A percentile compares a stretch with the other conserved stretches of the same genome.
Evolutionary conservation across 2,888 invertebrate genomes (phyloP).

Genomic region (Drosophila tanythrix): DNA sequence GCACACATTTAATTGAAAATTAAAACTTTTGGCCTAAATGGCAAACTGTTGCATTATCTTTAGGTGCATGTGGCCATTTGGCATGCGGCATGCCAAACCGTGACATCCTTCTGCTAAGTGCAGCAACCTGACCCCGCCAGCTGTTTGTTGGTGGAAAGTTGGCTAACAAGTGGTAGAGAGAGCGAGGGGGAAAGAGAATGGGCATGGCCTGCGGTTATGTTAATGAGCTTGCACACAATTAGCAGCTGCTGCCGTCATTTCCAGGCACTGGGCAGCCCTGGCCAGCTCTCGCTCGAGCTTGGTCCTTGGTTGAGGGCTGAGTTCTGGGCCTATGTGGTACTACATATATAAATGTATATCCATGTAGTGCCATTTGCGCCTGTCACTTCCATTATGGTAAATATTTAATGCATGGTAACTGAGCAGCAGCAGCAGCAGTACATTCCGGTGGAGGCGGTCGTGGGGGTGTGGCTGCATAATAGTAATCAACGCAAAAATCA

Average conservation of each 20-base stretch:
- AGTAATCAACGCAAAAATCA: conserved; percentile 78
- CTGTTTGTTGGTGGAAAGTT: conserved; percentile 59
- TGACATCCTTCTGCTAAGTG: conserved; percentile 63
- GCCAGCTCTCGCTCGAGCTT: conserved; percentile 4
- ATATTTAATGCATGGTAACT: conserved; percentile 69
- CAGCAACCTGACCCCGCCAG: conserved; percentile 54
- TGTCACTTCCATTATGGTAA: conserved; percentile 80
- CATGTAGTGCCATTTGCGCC: conserved; percentile 76
- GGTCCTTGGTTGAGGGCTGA: conserved; percentile 16
- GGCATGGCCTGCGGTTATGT: conserved; percentile 79
- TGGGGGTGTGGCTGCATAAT: conserved; percentile 61
- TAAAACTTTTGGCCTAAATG: conserved; percentile 11
- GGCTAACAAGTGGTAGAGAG: conserved; percentile 30
- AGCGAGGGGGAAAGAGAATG: conserved; percentile 3
- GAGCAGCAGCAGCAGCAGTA: conserved; percentile 14
- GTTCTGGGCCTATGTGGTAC: conserved; percentile 20
- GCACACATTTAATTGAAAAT: conserved; percentile 10
- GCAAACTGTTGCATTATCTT: conserved; percentile 58
- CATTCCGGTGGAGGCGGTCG: neutral
- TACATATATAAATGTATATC: conserved; percentile 24
- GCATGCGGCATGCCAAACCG: conserved; percentile 60
- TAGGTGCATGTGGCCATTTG: conserved; percentile 40
- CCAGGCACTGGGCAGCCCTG: conserved; percentile 31
- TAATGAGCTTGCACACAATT: conserved; percentile 80
- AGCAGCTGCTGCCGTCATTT: conserved; percentile 76